Evolutionary conservation across 92 coral and sea anemone genomes (phyloP).

Genomic region (Virgularia gustaviana): DNA sequence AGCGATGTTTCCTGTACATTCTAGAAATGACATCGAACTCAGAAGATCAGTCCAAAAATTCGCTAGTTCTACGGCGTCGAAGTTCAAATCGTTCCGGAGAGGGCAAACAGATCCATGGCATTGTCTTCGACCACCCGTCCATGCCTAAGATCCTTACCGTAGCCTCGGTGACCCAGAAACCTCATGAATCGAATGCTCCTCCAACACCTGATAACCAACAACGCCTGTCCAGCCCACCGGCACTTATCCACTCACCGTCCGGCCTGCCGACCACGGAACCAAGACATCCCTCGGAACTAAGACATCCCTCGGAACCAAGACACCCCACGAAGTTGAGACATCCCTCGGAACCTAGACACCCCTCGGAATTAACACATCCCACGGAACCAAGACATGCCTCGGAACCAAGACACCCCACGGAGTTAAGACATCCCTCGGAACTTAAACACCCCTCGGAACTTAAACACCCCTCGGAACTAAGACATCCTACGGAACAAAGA

Average conservation of each 20-base stretch:
- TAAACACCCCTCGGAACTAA: no score
- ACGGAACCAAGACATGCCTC: not conserved
- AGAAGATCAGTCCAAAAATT: no score
- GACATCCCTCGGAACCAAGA: no score
- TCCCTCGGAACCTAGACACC: no score
- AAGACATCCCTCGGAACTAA: not conserved
- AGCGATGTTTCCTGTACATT: no score
- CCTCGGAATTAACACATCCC: no score
- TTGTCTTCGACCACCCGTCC: conserved; percentile 35
- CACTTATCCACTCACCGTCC: conserved; percentile 12
- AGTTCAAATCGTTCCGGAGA: not conserved
- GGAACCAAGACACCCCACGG: no score
- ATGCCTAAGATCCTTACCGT: conserved; percentile 32
- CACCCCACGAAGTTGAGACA: no score
- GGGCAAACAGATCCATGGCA: conserved; percentile 26
- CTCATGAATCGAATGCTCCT: not conserved
- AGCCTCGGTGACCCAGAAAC: conserved; percentile 4
- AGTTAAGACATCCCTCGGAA: no score
- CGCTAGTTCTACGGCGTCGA: not conserved
- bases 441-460: no score
- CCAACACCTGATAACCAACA: not conserved
- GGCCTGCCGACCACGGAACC: not conserved
- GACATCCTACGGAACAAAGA: not conserved
- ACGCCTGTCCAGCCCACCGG: conserved; percentile 1
- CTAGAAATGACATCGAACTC: no score